These are phyloP conservation scores for Chironomus tepperi DNA, from an alignment of 1,140 invertebrate genomes.

Conservation along the genomic window DNA sequence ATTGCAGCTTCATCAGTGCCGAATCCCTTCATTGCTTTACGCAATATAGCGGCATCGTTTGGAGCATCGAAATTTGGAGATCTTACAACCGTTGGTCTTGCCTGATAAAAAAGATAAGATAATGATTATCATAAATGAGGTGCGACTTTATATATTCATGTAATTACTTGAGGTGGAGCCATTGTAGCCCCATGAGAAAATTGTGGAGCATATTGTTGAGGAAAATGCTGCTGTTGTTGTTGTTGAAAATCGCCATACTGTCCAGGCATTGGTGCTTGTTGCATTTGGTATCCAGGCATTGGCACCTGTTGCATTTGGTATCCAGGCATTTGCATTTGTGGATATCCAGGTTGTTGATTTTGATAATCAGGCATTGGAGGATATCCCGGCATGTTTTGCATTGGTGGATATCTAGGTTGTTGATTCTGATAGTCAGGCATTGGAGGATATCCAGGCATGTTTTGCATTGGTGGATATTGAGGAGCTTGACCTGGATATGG, in stretches of 20 bases:
- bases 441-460: neutral
- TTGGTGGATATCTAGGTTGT: neutral
- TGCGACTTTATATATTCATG: neutral
- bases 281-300: neutral
- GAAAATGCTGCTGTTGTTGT: neutral
- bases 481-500: neutral
- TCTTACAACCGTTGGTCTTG: constrained; percentile 51
- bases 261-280: neutral
- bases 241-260: neutral
- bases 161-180: neutral
- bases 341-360: neutral
- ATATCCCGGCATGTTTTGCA: no score
- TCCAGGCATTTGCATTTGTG: neutral
- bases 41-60: constrained; percentile 56
- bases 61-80: constrained; percentile 51
- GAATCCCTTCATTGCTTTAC: constrained; percentile 62
- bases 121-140: neutral
- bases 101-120: constrained; percentile 28
- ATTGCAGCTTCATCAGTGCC: constrained; percentile 70
- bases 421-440: neutral
- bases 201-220: neutral
- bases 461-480: neutral
- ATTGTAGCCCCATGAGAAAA: neutral
- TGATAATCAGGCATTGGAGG: neutral
- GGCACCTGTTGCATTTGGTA: neutral